Conservation (phyloP, 1,140 invertebrate species). For the Drosophila pachea region DNA sequence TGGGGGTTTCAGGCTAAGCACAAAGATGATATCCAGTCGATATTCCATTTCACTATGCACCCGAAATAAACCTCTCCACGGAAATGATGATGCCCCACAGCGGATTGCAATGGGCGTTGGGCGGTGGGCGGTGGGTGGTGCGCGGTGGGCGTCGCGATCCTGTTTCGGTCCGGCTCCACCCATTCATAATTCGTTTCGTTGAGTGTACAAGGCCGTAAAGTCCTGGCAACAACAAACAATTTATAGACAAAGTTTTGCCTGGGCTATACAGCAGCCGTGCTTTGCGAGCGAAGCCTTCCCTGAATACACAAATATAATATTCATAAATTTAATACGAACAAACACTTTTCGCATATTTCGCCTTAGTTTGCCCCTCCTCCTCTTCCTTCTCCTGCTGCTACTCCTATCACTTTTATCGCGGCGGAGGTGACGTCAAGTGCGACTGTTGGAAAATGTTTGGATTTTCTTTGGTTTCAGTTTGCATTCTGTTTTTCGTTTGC, state of each 20-base stretch:
- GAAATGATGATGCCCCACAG: constrained; percentile 61
- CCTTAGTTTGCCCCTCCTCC: constrained; percentile 41
- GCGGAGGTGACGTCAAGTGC: constrained; percentile 58
- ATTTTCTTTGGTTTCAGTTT: constrained; percentile 42
- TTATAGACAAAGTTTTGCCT: constrained; percentile 29
- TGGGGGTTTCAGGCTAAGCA: too few relatives aligned
- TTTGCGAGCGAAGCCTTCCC: constrained; percentile 39
- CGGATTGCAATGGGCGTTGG: constrained; percentile 47
- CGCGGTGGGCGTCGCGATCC: constrained; percentile 45
- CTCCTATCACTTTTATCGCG: constrained; percentile 57
- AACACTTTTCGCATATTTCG: constrained; percentile 71
- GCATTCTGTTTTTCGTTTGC: constrained; percentile 26
- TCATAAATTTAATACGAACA: constrained; percentile 75
- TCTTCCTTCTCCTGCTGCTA: neutral
- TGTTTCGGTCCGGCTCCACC: constrained; percentile 15
- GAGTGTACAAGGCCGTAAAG: constrained; percentile 42
- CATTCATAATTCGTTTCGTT: constrained; percentile 15
- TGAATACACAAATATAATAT: constrained; percentile 65
- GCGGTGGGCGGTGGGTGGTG: too few relatives aligned
- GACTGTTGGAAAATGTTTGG: constrained; percentile 57
- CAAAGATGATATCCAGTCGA: constrained; percentile 33
- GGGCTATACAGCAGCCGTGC: constrained; percentile 33
- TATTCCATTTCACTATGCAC: constrained; percentile 58
- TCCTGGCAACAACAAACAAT: constrained; percentile 28
- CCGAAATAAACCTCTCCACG: constrained; percentile 61